Percentiles rank a stretch among this genome's conserved stretches.
Evolutionary conservation across 2,888 invertebrate species (phyloP).

Genomic region (Ennomos fuscantarius): DNA sequence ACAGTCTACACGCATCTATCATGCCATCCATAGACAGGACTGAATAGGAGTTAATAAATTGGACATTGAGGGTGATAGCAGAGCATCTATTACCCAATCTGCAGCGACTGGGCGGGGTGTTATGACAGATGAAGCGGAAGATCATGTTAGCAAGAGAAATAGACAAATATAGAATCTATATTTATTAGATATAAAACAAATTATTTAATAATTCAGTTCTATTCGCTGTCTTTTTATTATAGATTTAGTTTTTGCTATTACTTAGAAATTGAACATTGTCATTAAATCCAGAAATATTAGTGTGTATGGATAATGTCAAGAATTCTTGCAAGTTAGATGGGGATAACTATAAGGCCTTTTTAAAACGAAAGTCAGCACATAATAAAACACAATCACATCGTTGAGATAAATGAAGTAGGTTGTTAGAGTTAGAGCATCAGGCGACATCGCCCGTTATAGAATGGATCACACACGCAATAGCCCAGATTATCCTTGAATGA

Average conservation of each 20-base stretch:
- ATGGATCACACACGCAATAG: constrained; percentile 21
- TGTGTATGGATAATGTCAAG: too few species aligned
- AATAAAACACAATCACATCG: constrained; percentile 1
- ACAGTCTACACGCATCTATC: constrained; percentile 46
- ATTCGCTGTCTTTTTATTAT: too few species aligned
- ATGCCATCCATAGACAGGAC: constrained; percentile 35
- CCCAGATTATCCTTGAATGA: constrained; percentile 27
- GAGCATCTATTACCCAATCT: constrained; percentile 9
- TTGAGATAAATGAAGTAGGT: constrained; percentile 20
- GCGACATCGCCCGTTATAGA: constrained; percentile 31
- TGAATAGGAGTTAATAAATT: constrained; percentile 56
- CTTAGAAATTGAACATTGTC: too few species aligned
- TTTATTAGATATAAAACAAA: too few species aligned
- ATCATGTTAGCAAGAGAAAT: constrained; percentile 59
- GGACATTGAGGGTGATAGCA: constrained; percentile 52
- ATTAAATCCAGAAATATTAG: too few species aligned
- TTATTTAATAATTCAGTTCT: too few species aligned
- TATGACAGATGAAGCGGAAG: constrained; percentile 77
- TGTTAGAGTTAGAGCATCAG: constrained; percentile 19
- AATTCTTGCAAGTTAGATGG: too few species aligned
- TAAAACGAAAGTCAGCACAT: constrained; percentile 9
- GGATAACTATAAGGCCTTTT: neutral
- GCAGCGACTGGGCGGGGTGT: constrained; percentile 65
- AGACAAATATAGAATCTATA: constrained; percentile 25
- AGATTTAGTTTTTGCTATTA: too few species aligned